A percentile compares a stretch with the other conserved stretches of the same genome.
Evolutionary conservation across 2,888 invertebrate genomes (phyloP).

Genomic region (Tineola bisselliella): DNA sequence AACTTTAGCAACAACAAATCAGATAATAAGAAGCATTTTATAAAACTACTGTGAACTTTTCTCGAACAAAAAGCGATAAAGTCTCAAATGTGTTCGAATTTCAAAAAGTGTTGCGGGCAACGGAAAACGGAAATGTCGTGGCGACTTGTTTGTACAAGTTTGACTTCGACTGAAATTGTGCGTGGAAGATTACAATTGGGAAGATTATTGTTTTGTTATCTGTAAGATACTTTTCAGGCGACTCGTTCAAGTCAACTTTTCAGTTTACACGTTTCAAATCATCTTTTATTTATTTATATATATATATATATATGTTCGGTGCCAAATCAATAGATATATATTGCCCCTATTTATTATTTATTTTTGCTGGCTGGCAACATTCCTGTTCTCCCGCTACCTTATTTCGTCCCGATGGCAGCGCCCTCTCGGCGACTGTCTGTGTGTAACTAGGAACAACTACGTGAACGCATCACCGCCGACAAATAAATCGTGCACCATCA

Average conservation of each 20-base stretch:
- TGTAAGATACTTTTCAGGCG: background rate
- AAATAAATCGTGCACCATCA: no score
- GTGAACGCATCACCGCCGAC: no score
- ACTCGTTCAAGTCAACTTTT: background rate
- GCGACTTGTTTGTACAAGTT: slow-evolving; percentile 4
- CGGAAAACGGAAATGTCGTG: background rate
- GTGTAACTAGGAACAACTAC: no score
- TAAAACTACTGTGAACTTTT: background rate
- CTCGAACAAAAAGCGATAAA: background rate
- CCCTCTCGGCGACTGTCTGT: no score
- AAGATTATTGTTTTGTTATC: background rate
- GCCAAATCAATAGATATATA: no score
- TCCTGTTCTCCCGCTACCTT: no score
- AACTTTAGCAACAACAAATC: background rate
- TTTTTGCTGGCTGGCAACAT: no score
- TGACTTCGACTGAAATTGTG: background rate
- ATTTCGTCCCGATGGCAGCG: no score
- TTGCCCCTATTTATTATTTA: no score
- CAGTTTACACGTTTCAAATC: no score
- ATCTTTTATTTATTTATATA: no score
- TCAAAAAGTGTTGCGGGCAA: background rate
- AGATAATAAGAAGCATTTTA: background rate
- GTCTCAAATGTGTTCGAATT: background rate
- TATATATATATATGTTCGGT: no score
- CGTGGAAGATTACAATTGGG: background rate